Base-by-base conservation (phyloP, 2,797 vertebrate genomes). In the Scyliorhinus canicula region DNA sequence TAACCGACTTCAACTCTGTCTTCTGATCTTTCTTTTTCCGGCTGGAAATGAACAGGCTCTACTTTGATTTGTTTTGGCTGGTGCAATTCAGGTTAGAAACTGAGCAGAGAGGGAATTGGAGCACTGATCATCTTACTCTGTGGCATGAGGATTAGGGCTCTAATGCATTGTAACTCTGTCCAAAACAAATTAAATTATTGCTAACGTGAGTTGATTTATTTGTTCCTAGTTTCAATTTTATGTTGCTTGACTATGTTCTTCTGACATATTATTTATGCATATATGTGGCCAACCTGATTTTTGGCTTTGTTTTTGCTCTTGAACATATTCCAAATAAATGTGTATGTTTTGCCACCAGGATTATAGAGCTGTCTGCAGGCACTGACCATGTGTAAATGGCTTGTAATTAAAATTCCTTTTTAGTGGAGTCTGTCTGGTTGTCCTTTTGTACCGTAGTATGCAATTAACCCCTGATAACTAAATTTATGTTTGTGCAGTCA, bases 381-480 rank as follows among this genome's bases (percentile, higher is more conserved):
- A 74, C 47, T 74, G 6, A 35, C 47, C 67, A 94, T 74, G 44
- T 94, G 67, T 60, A 74, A 94, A 55, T 52, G 47, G 47, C 67
- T n/a, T 94, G 47, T 94, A 94, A 94, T 74, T 55, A 52, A 74
- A 94, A 71, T 74, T 94, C 12, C 47, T 74, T 67, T 69, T 50
- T 94, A 94, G 74, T 94, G 50, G 65, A 74, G 67, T 94, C 31
- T 35, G 91, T 93, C 65, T 94, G 47, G 47, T 94, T 93, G 71
- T 67, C 93, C 52, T 94, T 71, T 94, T 31, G 47, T 94, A 16
- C 50, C 69, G n/a, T 65, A 52, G 69, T 94, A 74, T 74, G 93
- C 31, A 94, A 94, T 94, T 94, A 94, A 94, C 93, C 93, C 67
- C 93, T 90, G 31, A 94, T 94, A 94, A 74, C 67, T 93, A 71